Conservation (phyloP, 2,113 vertebrate genomes). For the Clupea harengus region DNA sequence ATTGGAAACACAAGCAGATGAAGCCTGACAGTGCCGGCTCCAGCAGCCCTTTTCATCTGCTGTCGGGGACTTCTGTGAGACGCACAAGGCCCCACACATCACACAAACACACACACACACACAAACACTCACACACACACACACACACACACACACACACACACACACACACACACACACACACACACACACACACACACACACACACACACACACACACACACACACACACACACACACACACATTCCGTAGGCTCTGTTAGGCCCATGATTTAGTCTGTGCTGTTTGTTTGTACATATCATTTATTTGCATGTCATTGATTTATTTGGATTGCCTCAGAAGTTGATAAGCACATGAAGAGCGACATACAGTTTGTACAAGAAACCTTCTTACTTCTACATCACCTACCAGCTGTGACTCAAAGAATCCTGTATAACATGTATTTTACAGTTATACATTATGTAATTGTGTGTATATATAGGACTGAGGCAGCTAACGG, state of each 20-base stretch:
- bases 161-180: not conserved
- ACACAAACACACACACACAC: not conserved
- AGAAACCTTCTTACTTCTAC: too few relatives aligned
- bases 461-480: too few relatives aligned
- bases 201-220: too few relatives aligned
- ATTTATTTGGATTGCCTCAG: too few relatives aligned
- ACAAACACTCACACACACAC: not conserved
- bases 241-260: not conserved
- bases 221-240: too few relatives aligned
- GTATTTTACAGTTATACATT: too few relatives aligned
- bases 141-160: not conserved
- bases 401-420: too few relatives aligned
- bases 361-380: not conserved
- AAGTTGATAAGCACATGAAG: too few relatives aligned
- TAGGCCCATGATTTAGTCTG: not conserved
- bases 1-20: conserved; percentile 34
- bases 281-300: not conserved
- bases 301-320: too few relatives aligned
- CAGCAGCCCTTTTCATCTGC: conserved; percentile 42
- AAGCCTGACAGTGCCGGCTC: conserved; percentile 30
- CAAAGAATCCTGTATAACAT: too few relatives aligned
- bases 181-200: too few relatives aligned
- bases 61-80: conserved; percentile 3
- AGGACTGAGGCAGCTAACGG: not conserved
- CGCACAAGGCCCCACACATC: conserved; percentile 30